Percentiles rank a stretch among this genome's conserved stretches.
phyloP scores from a whole-genome alignment of 1,140 invertebrate genomes.

The Bursaphelenchus mucronatus region DNA sequence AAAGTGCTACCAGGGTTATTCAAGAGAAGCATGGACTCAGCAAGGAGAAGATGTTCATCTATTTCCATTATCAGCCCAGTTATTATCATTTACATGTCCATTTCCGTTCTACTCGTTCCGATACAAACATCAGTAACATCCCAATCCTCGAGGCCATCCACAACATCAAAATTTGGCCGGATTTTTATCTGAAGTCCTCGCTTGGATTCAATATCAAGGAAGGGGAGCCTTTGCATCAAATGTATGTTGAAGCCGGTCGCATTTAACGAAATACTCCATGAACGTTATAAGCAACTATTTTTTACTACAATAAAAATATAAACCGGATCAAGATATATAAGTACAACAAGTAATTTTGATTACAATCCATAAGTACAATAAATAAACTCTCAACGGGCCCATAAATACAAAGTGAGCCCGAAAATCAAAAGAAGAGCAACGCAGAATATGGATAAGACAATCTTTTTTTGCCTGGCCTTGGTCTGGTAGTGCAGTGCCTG shows the following conservation, averaged over 20 bases:
- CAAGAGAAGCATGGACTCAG: slow-evolving; percentile 36
- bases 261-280: slow-evolving; percentile 10
- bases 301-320: too few relatives aligned
- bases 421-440: slow-evolving; percentile 40
- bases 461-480: slow-evolving; percentile 55
- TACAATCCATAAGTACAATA: neutral
- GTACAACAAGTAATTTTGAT: too few relatives aligned
- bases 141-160: slow-evolving; percentile 80
- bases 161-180: slow-evolving; percentile 75
- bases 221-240: slow-evolving; percentile 27
- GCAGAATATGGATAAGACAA: slow-evolving; percentile 51
- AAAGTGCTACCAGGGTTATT: slow-evolving; percentile 31
- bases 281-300: too few relatives aligned
- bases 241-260: slow-evolving; percentile 33
- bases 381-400: slow-evolving; percentile 16
- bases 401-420: slow-evolving; percentile 42
- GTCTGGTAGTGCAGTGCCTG: slow-evolving; percentile 56
- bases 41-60: slow-evolving; percentile 65
- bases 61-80: slow-evolving; percentile 90
- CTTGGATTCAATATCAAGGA: slow-evolving; percentile 64
- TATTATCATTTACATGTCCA: slow-evolving; percentile 95
- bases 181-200: slow-evolving; percentile 79
- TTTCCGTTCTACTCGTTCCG: slow-evolving; percentile 73
- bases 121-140: slow-evolving; percentile 58
- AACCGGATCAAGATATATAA: too few relatives aligned